Evolutionary conservation across 2,888 invertebrate species (phyloP), one percentile per base, ranked within the genome.

Genomic region (Mesorhabditis spiculigera): DNA sequence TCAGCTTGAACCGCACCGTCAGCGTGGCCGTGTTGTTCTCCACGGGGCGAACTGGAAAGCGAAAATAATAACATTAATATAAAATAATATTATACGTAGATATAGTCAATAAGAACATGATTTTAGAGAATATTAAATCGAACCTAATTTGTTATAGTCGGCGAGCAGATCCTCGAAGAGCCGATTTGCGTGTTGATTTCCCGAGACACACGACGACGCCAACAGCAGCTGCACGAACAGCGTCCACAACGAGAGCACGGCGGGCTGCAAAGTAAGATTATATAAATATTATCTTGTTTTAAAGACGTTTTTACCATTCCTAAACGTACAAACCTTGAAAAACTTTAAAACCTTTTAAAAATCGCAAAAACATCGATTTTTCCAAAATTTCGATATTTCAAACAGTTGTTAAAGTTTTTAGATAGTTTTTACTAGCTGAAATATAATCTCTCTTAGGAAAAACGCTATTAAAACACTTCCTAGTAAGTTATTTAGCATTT

Each of bases 11-110:
- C 69, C 85, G 86, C 66, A 89, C 88, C 16, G 86, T 87, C 63
- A 89, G 84, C 41, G 87, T 87, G 75, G 88, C 87, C 8, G 79
- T 82, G 67, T 93, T 94, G 74, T 81, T 81, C 72, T 82, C 76
- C 45, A 86, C 86, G 4, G 86, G 86, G 28, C 86, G 76, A n/a
- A 86, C 86, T 50, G 58, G 3, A 50, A 50, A 50, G 8, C n/a
- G 58, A n/a, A 50, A n/a, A 50, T 10, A 45, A 1, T 50, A 13
- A 13, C 10, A 50, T 10, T 13, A 74, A 63, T 42, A 50, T 2
- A 10, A 50, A n/a, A 50, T n/a, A 1, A 13, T 50, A 50, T 10
- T 13, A 50, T 10, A 13, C 1, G 58, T 2, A 50, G 3, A 50
- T 50, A 10, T 50, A 10, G 8, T 3, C 1, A 50, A 50, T 50